These are phyloP conservation scores for Virgularia gustaviana DNA, from an alignment of 92 coral and sea anemone species.

Conservation along the genomic window DNA sequence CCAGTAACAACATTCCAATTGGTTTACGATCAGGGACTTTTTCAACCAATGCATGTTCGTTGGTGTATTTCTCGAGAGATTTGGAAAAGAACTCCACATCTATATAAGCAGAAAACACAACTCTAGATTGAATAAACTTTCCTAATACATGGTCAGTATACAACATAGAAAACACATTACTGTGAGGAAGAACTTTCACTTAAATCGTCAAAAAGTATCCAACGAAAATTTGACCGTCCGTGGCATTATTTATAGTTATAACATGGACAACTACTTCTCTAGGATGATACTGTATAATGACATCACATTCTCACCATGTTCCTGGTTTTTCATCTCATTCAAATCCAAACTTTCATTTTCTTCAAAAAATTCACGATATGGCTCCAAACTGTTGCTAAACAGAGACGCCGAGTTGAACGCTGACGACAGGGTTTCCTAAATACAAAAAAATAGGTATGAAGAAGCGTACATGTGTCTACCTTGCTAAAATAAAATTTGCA, in stretches of 20 bases:
- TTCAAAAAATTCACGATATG: conserved; percentile 88
- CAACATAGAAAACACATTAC: too few species aligned
- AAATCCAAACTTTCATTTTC: conserved; percentile 92
- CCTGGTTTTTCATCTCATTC: conserved; percentile 70
- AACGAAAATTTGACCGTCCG: too few species aligned
- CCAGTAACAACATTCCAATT: conserved; percentile 92
- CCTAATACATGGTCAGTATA: too few species aligned
- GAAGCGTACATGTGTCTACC: too few species aligned
- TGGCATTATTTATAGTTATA: too few species aligned
- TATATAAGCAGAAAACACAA: conserved; percentile 6
- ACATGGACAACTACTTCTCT: too few species aligned
- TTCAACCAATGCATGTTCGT: conserved; percentile 83
- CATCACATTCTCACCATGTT: conserved; percentile 90
- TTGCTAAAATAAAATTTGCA: neutral
- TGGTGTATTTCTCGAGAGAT: conserved; percentile 86
- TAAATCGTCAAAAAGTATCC: too few species aligned
- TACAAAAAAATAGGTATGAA: neutral
- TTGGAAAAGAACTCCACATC: conserved; percentile 86
- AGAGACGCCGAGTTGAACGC: conserved; percentile 88
- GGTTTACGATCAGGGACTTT: conserved; percentile 76
- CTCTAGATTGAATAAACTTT: neutral
- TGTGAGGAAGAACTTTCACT: too few species aligned
- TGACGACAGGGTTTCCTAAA: conserved; percentile 85
- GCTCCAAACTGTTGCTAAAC: conserved; percentile 88
- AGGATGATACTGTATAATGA: neutral